These are phyloP conservation scores for Amiota mariae DNA, from an alignment of 2,888 invertebrate genomes.

Conservation along the genomic window DNA sequence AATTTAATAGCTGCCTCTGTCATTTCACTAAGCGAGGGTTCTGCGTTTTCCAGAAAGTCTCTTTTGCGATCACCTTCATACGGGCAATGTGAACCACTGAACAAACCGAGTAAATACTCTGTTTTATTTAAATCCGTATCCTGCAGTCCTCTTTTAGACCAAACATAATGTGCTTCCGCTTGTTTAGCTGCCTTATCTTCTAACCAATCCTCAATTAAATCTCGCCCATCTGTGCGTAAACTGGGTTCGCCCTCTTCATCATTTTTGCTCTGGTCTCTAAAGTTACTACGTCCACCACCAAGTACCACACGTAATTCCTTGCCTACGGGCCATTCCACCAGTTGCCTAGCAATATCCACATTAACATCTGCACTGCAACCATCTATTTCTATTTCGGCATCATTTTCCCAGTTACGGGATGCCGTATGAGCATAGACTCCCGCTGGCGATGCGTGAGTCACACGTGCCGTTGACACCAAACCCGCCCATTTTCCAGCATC, in stretches of 20 bases:
- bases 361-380: conserved; percentile 75
- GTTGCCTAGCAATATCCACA: conserved; percentile 82
- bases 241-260: conserved; percentile 76
- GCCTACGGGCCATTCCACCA: conserved; percentile 80
- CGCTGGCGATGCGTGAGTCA: conserved; percentile 86
- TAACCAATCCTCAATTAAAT: conserved; percentile 82
- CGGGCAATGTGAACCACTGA: conserved; percentile 75
- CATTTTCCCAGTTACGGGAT: conserved; percentile 81
- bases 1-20: conserved; percentile 79
- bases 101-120: conserved; percentile 78
- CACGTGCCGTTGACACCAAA: conserved; percentile 83
- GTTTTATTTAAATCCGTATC: conserved; percentile 73
- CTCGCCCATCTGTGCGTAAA: conserved; percentile 77
- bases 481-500: conserved; percentile 78
- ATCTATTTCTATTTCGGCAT: conserved; percentile 75
- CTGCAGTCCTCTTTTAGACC: conserved; percentile 55
- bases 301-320: conserved; percentile 79
- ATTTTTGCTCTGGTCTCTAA: conserved; percentile 64
- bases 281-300: conserved; percentile 69
- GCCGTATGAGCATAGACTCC: conserved; percentile 82
- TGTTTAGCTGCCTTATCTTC: conserved; percentile 48
- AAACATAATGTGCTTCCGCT: conserved; percentile 69
- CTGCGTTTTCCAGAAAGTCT: conserved; percentile 70
- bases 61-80: conserved; percentile 77
- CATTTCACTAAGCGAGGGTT: conserved; percentile 81